Evolutionary conservation across 2,888 invertebrate genomes (phyloP).

Genomic region (Hirtodrosophila histrioides): DNA sequence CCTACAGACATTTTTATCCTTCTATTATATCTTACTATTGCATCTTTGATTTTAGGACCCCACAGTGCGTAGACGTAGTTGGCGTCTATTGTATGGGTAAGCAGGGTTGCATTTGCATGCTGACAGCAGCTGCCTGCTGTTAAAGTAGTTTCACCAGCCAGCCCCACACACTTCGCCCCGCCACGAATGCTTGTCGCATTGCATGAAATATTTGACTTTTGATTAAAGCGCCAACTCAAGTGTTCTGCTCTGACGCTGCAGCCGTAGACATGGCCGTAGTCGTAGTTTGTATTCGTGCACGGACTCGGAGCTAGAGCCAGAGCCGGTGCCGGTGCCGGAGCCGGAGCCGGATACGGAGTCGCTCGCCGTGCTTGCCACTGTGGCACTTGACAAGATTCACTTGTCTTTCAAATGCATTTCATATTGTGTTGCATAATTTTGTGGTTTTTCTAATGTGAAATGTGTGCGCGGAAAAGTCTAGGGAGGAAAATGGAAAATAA

Average conservation of each 20-base stretch:
- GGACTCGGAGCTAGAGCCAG: slow-evolving; percentile 1
- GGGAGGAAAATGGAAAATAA: slow-evolving; percentile 3
- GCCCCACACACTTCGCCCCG: background rate
- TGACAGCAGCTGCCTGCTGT: slow-evolving; percentile 77
- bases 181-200: slow-evolving; percentile 56
- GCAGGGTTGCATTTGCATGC: slow-evolving; percentile 72
- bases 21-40: too few species aligned
- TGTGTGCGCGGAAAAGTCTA: slow-evolving; percentile 48
- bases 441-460: slow-evolving; percentile 74
- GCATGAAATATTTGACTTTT: slow-evolving; percentile 80
- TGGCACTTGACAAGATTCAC: slow-evolving; percentile 79
- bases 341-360: slow-evolving; percentile 8
- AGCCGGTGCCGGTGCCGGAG: slow-evolving; percentile 1
- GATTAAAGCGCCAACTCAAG: slow-evolving; percentile 81
- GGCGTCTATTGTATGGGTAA: slow-evolving; percentile 61
- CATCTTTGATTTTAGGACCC: too few species aligned
- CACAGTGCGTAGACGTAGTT: slow-evolving; percentile 11
- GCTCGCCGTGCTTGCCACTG: slow-evolving; percentile 42
- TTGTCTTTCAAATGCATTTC: slow-evolving; percentile 79
- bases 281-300: slow-evolving; percentile 5
- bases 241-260: slow-evolving; percentile 58
- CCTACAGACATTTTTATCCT: too few species aligned
- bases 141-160: slow-evolving; percentile 45
- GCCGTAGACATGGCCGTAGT: slow-evolving; percentile 5
- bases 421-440: slow-evolving; percentile 80